Base-by-base conservation (phyloP, 2,797 vertebrate genomes). In the Syndactyla subalaris region DNA sequence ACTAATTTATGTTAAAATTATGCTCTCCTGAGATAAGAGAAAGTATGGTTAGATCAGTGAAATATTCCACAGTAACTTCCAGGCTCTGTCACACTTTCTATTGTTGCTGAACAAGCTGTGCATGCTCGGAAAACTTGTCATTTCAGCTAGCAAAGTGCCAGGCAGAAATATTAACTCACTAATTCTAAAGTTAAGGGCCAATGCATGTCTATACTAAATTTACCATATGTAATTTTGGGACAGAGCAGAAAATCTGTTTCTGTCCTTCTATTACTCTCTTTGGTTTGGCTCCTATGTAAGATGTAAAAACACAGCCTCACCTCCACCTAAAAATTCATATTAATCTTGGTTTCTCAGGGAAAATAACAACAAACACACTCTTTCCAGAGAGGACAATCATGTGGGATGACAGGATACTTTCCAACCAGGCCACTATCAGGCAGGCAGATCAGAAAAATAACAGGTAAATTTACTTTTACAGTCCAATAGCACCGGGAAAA, bases 1-100 rank as follows among this genome's bases (percentile, higher is more conserved):
- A 85, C 48, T 93, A 92, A 97, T 95, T 95, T 96, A 97, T 94
- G 93, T 26, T 95, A 94, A 96, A 95, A 95, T 86, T 93, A 96
- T 90, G 85, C 88, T 94, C 94, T 92, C 94, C 43, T 24, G 93
- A 91, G 91, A 76, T 73, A 96, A 93, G 24, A 89, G 68, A 38
- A 92, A 93, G 73, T 72, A 76, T 4, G 1, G 88, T 79, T 94
- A 83, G 81, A 86, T 48, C 7, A 2, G 71, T 93, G 77, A 96
- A 89, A 93, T 72, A 90, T 67, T 93, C 88, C 1, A 1, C 63
- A 86, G 71, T 76, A 89, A 88, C 57, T 61, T 87, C 67, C 41
- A 65, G 63, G 61, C 80, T 94, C 82, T 88, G 73, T 57, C 74
- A 81, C 67, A 82, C 80, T 90, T 90, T 61, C 63, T 92, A 67